Conservation (phyloP, 2,797 vertebrate species). For the Enteromius treurensis region DNA sequence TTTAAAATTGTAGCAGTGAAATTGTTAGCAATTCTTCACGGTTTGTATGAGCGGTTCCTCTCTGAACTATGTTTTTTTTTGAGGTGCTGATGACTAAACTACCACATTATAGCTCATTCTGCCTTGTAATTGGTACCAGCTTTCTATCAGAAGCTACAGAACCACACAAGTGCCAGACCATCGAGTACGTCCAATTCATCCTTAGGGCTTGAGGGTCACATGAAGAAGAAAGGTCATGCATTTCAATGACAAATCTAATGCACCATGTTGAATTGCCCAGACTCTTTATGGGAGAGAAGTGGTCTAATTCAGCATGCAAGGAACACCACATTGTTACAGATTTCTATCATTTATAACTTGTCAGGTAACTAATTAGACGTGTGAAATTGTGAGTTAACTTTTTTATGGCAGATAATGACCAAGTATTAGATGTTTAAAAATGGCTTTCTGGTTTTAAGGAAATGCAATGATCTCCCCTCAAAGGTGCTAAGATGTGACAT, state of each 20-base stretch:
- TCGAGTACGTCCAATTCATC: constrained; percentile 11
- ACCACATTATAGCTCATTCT: constrained; percentile 41
- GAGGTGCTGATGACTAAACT: constrained; percentile 29
- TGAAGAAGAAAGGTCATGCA: not conserved
- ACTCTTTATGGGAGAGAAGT: constrained; percentile 10
- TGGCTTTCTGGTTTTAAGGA: constrained; percentile 21
- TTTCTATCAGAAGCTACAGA: constrained; percentile 39
- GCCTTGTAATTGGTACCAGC: constrained; percentile 46
- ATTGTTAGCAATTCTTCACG: not conserved
- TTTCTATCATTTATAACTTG: not conserved
- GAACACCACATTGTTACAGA: constrained; percentile 17
- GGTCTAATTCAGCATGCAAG: not conserved
- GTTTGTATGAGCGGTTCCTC: constrained; percentile 21
- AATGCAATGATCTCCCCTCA: constrained; percentile 23
- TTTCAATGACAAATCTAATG: constrained; percentile 11
- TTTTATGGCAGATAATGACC: not conserved
- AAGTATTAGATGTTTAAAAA: constrained; percentile 8
- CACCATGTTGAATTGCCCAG: not conserved
- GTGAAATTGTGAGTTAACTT: constrained; percentile 20
- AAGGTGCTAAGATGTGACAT: constrained; percentile 52
- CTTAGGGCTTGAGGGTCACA: not conserved
- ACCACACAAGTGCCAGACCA: constrained; percentile 58
- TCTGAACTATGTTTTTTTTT: constrained; percentile 5
- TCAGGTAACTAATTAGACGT: constrained; percentile 10
- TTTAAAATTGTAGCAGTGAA: constrained; percentile 24